Evolutionary conservation across 2,888 invertebrate species (phyloP), one percentile per base, ranked within the genome.

Genomic region (Tipula vernalis): DNA sequence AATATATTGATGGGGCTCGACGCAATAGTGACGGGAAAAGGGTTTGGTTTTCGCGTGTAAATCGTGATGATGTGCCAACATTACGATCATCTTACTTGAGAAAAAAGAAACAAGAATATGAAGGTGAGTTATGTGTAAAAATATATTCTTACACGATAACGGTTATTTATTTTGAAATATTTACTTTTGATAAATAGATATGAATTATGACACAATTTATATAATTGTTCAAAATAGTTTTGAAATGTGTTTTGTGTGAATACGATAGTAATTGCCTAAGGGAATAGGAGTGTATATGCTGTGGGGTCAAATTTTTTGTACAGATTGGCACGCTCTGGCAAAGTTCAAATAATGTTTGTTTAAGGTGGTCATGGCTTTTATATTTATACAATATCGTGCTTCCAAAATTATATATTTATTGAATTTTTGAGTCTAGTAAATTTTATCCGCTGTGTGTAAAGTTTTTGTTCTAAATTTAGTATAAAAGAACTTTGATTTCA

Each of bases 51-150:
- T 41, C 41, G 6, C 39, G 42, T 28, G 44, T 85, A 42, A 85
- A 85, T 44, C 85, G 85, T 42, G 41, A 85, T 6, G 42, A 85
- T 2, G 85, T 85, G 41, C 85, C 85, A 18, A 90, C 89, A n/a
- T 90, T 91, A 87, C 91, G 91, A 28, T 89, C 91, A 85, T 91
- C 91, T 3, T 91, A 91, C 88, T 88, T 91, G 87, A 89, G 90
- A 47, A 88, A 89, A 42, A 91, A 91, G 88, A 90, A 91, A 41
- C 89, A 88, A 84, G 91, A 91, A 88, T 91, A 91, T 87, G 91
- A 91, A 90, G 91, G 91, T 91, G 89, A 90, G 90, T 89, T 1
- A 39, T n/a, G 39, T 42, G 28, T 85, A 51, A 84, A n/a, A 39
- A 3, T 44, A 44, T 44, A 3, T 44, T 44, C 44, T 3, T 44